These are phyloP conservation scores for Ericerus pela DNA, from an alignment of 1,140 invertebrate genomes.

Conservation along the genomic window DNA sequence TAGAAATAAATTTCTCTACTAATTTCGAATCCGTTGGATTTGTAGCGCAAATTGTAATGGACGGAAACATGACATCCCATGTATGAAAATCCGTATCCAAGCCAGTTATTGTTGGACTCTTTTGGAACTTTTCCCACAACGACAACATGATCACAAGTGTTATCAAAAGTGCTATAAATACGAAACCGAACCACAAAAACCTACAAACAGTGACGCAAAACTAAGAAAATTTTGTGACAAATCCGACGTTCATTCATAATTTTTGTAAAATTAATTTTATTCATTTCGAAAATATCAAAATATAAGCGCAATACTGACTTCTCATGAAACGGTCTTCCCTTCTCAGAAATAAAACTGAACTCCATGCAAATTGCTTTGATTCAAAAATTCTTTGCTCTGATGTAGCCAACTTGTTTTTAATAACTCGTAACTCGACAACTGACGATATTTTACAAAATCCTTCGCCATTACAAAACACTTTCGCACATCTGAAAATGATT, in stretches of 20 bases:
- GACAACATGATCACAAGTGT: conserved; percentile 52
- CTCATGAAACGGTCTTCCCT: conserved; percentile 47
- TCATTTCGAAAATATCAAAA: not conserved
- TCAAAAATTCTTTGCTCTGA: conserved; percentile 50
- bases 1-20: conserved; percentile 30
- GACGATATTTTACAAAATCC: too few species aligned
- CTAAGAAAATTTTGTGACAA: not conserved
- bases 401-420: conserved; percentile 40
- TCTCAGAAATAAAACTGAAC: conserved; percentile 52
- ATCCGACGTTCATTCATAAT: not conserved
- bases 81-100: conserved; percentile 48
- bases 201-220: conserved; percentile 31
- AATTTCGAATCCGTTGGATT: conserved; percentile 35
- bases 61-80: conserved; percentile 54
- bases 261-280: not conserved
- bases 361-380: conserved; percentile 52
- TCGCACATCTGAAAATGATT: too few species aligned
- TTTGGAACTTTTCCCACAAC: conserved; percentile 62
- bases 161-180: conserved; percentile 43
- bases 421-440: conserved; percentile 15
- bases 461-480: too few species aligned
- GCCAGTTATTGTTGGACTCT: conserved; percentile 59
- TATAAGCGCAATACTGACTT: conserved; percentile 41
- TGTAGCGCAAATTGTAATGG: conserved; percentile 44
- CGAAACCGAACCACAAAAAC: conserved; percentile 57